Evolutionary conservation across 1,140 invertebrate genomes (phyloP).

Genomic region (Drosophila funebris): DNA sequence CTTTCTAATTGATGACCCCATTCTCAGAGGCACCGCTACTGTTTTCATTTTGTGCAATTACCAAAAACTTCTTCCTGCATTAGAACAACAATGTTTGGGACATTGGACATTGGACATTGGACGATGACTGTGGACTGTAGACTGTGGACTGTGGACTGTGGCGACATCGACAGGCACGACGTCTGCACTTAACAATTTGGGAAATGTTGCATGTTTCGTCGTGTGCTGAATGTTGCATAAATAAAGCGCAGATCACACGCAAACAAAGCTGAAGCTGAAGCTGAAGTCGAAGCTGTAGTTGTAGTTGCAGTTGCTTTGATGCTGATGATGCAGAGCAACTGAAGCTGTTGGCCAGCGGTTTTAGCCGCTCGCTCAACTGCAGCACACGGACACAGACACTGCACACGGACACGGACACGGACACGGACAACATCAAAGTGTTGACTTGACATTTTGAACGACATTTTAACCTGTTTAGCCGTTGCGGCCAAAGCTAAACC

Average conservation of each 20-base stretch:
- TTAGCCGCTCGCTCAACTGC: conserved; percentile 81
- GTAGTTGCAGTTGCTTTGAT: conserved; percentile 17
- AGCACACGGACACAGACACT: conserved; percentile 60
- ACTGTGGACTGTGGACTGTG: no score
- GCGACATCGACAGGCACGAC: conserved; percentile 63
- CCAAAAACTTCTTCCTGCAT: conserved; percentile 62
- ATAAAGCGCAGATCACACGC: conserved; percentile 79
- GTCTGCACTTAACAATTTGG: conserved; percentile 77
- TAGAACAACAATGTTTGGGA: conserved; percentile 55
- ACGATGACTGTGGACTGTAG: no score
- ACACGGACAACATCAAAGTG: conserved; percentile 81
- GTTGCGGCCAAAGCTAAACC: conserved; percentile 71
- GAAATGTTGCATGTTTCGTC: conserved; percentile 77
- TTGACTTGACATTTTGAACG: conserved; percentile 82
- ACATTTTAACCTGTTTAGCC: conserved; percentile 82
- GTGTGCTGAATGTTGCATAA: conserved; percentile 82
- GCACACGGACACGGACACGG: conserved; percentile 40
- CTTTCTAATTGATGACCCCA: conserved; percentile 55
- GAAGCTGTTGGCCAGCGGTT: conserved; percentile 32
- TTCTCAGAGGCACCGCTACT: conserved; percentile 70
- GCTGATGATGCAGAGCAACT: conserved; percentile 35
- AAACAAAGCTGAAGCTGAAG: conserved; percentile 60
- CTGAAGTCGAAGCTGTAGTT: conserved; percentile 13
- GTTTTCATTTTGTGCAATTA: conserved; percentile 65
- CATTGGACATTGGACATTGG: conserved; percentile 10